phyloP scores from a whole-genome alignment of 1,140 invertebrate genomes.

The Hypothenemus hampei region DNA sequence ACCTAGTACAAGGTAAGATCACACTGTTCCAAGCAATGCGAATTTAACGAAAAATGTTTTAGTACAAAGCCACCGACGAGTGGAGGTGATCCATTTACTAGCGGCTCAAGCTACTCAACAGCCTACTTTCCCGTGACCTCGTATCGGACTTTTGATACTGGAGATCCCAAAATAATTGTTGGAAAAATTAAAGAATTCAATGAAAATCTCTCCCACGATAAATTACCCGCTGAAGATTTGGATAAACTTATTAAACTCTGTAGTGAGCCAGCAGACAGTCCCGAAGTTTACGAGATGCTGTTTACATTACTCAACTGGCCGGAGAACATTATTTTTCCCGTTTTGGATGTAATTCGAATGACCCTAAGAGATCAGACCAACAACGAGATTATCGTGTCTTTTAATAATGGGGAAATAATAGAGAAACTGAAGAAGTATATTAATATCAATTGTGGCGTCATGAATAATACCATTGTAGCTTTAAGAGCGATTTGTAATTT shows the following conservation, averaged over 20 bases:
- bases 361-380: conserved; percentile 63
- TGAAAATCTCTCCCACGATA: conserved; percentile 50
- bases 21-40: no score
- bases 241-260: conserved; percentile 58
- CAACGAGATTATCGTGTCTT: conserved; percentile 56
- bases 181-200: conserved; percentile 73
- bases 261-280: conserved; percentile 45
- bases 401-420: conserved; percentile 44
- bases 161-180: conserved; percentile 49
- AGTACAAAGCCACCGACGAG: background rate
- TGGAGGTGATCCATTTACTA: conserved; percentile 33
- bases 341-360: conserved; percentile 76
- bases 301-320: conserved; percentile 73
- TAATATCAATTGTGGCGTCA: conserved; percentile 32
- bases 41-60: background rate
- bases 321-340: conserved; percentile 77
- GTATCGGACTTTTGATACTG: conserved; percentile 48
- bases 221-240: conserved; percentile 51
- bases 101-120: conserved; percentile 29
- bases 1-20: conserved; percentile 12
- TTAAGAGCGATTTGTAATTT: conserved; percentile 74
- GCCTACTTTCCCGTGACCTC: conserved; percentile 48
- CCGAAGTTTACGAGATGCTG: conserved; percentile 54
- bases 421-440: conserved; percentile 45
- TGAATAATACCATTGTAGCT: conserved; percentile 72